phyloP scores from a whole-genome alignment of 1,140 invertebrate genomes.

The Lethrus apterus region DNA sequence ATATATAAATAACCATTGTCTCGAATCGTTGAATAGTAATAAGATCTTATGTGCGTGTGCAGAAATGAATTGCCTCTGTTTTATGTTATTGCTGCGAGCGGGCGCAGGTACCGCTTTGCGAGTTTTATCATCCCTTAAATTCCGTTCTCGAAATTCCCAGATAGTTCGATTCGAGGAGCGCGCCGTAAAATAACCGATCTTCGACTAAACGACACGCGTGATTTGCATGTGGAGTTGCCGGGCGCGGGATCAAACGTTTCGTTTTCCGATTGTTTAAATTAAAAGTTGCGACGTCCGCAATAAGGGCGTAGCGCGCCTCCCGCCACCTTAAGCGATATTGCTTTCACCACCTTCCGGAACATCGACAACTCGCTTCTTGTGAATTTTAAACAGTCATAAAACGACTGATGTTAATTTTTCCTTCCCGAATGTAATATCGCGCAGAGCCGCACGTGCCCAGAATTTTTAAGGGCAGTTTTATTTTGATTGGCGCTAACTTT shows the following conservation, averaged over 20 bases:
- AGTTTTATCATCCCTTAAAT: too few relatives aligned
- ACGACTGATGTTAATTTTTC: constrained; percentile 40
- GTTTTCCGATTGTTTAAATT: constrained; percentile 23
- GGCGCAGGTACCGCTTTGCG: too few relatives aligned
- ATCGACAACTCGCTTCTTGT: constrained; percentile 30
- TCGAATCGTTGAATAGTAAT: constrained; percentile 21
- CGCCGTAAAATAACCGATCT: constrained; percentile 36
- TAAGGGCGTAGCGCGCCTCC: not conserved
- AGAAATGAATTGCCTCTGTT: constrained; percentile 16
- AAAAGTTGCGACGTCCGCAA: constrained; percentile 19
- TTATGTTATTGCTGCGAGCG: constrained; percentile 15
- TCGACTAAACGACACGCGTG: constrained; percentile 33
- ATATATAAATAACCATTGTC: constrained; percentile 19
- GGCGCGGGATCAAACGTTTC: not conserved
- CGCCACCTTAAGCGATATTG: constrained; percentile 27
- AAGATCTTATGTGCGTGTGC: constrained; percentile 13
- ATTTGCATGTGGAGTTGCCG: constrained; percentile 28
- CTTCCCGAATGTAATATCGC: constrained; percentile 37
- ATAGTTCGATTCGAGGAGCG: constrained; percentile 18
- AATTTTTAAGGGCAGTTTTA: not conserved
- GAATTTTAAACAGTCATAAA: constrained; percentile 42
- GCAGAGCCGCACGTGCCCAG: constrained; percentile 2
- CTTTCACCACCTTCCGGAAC: constrained; percentile 29
- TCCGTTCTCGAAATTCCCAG: constrained; percentile 24
- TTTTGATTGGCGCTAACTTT: too few relatives aligned